Evolutionary conservation across 2,113 vertebrate genomes (phyloP).

Genomic region (Poeciliopsis occidentalis): DNA sequence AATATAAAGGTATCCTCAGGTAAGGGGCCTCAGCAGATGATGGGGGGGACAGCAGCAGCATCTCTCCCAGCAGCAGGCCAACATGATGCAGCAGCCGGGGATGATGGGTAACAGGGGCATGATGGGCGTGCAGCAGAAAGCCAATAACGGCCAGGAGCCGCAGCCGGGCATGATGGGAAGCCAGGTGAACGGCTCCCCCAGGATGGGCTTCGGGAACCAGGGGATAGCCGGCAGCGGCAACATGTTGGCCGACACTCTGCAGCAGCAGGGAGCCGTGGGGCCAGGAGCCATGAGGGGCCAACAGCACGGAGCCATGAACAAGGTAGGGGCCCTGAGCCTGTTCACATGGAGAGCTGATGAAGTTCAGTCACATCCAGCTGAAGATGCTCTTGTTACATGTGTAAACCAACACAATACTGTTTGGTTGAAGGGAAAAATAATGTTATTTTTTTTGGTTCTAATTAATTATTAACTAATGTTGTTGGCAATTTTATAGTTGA

Average conservation of each 20-base stretch:
- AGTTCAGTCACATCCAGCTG: not conserved
- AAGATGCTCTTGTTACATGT: not conserved
- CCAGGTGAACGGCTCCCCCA: conserved; percentile 95
- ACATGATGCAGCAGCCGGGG: conserved; percentile 85
- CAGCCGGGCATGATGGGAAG: conserved; percentile 81
- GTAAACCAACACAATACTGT: no score
- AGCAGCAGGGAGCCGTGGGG: conserved; percentile 83
- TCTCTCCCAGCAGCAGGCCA: conserved; percentile 81
- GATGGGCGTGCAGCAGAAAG: conserved; percentile 81
- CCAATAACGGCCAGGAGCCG: conserved; percentile 80
- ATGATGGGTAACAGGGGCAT: conserved; percentile 79
- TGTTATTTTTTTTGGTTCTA: no score
- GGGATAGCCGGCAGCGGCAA: conserved; percentile 87
- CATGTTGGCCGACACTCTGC: conserved; percentile 92
- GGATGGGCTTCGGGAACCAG: conserved; percentile 90
- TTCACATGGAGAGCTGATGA: no score
- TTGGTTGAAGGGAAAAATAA: no score
- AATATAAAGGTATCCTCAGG: no score
- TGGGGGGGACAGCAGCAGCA: conserved; percentile 78
- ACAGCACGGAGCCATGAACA: conserved; percentile 90
- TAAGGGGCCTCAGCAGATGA: no score
- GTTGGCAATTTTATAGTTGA: no score
- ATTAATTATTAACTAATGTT: no score
- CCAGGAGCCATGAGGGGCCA: conserved; percentile 88
- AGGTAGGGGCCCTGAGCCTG: conserved; percentile 72